Percentiles rank a stretch among this genome's conserved stretches.
Conservation (phyloP, 2,888 invertebrate genomes). For the Papilio elwesi region DNA sequence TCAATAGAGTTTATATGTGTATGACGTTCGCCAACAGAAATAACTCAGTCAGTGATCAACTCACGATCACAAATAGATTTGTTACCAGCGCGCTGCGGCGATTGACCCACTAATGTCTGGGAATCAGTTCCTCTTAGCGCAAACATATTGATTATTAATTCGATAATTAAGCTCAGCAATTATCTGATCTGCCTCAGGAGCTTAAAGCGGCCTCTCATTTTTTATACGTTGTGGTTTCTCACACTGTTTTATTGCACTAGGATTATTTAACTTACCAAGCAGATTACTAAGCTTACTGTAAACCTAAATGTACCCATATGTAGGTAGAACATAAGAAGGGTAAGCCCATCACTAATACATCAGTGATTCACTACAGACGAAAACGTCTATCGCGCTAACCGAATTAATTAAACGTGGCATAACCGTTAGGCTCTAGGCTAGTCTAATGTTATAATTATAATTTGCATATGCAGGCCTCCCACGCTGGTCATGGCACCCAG, state of each 20-base stretch:
- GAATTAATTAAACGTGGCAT: too few relatives aligned
- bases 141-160: neutral
- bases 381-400: too few relatives aligned
- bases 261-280: too few relatives aligned
- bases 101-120: conserved; percentile 16
- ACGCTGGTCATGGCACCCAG: conserved; percentile 34
- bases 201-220: too few relatives aligned
- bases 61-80: conserved; percentile 25
- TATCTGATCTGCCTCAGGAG: neutral
- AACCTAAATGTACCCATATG: too few relatives aligned
- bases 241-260: too few relatives aligned
- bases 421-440: too few relatives aligned
- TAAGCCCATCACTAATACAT: too few relatives aligned
- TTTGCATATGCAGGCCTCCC: conserved; percentile 27
- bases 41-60: conserved; percentile 17
- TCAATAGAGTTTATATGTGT: conserved; percentile 1
- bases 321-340: too few relatives aligned
- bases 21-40: conserved; percentile 19
- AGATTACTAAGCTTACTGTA: too few relatives aligned
- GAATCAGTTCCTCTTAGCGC: neutral
- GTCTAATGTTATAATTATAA: conserved; percentile 15
- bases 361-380: too few relatives aligned
- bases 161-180: neutral
- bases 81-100: conserved; percentile 20
- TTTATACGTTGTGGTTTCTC: too few relatives aligned